Base-by-base conservation (phyloP, 2,113 vertebrate species). In the Myrmecophaga tridactyla region DNA sequence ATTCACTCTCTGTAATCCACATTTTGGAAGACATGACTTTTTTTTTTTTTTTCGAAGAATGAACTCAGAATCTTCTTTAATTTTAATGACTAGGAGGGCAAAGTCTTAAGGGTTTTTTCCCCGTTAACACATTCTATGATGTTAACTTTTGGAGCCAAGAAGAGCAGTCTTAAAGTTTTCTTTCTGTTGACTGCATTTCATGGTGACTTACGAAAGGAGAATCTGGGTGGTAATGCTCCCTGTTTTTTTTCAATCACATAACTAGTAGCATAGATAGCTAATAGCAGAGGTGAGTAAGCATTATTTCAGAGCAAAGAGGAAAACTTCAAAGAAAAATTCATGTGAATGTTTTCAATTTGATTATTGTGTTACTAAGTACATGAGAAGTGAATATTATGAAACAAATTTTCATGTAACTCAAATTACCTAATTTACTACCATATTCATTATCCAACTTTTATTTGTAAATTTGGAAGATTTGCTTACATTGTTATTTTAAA, bases 371-470 rank as follows among this genome's bases (percentile, higher is more conserved):
- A 87, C 53, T 85, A 39, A 56, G 4, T 53, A 51, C 13, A 41
- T 34, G 41, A 67, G 46, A 41, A 67, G 46, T 46, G 13, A 63
- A 17, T 73, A 36, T 85, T 31, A 36, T 88, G 70, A 73, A 82
- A 60, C 27, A 18, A 6, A 41, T 48, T 80, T 92, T 46, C 9
- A 23, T 41, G 29, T 6, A 89, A 11, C 41, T 65, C 27, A 48
- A 94, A 34, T 80, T 60, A 72, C 13, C 43, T 94, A 78, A 13
- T 70, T 81, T 93, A 46, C 69, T 81, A 41, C n/a, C 60, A 39
- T 65, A 39, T 92, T 96, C 25, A 62, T 83, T 92, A 78, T 70
- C 63, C 14, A 88, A 39, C 70, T 82, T 78, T 77, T 88, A 84
- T n/a, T 72, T 31, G 39, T 62, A 70, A 96, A 72, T 70, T 88